Percentiles rank a stretch among this genome's conserved stretches.
phyloP scores from a whole-genome alignment of 2,888 invertebrate species.

The Oxystoma pomonae region DNA sequence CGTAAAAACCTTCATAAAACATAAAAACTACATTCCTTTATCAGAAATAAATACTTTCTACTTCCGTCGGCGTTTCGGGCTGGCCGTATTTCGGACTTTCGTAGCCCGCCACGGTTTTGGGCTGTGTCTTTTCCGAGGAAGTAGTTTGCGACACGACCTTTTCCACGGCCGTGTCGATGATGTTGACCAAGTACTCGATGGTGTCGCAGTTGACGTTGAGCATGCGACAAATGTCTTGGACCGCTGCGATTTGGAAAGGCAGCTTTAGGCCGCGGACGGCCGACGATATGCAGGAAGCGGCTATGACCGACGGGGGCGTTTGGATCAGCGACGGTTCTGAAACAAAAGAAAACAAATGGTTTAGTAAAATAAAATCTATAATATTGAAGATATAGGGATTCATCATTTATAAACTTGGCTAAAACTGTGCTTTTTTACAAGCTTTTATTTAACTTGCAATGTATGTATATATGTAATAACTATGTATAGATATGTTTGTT shows the following conservation, averaged over 20 bases:
- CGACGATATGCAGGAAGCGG: constrained; percentile 65
- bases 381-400: too few species aligned
- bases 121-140: constrained; percentile 26
- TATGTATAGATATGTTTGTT: too few species aligned
- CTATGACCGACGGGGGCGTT: constrained; percentile 66
- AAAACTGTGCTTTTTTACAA: too few species aligned
- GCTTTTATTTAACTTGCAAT: too few species aligned
- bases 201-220: constrained; percentile 51
- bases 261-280: constrained; percentile 59
- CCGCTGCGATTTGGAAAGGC: constrained; percentile 46
- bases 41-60: constrained; percentile 46
- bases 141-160: constrained; percentile 39
- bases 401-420: too few species aligned
- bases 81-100: constrained; percentile 44
- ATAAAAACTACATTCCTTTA: too few species aligned
- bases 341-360: constrained; percentile 41
- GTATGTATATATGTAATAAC: too few species aligned
- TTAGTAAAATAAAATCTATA: too few species aligned
- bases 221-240: constrained; percentile 46
- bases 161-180: constrained; percentile 58
- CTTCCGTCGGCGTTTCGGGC: constrained; percentile 48
- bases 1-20: too few species aligned
- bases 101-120: constrained; percentile 30
- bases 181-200: constrained; percentile 54
- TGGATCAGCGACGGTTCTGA: constrained; percentile 70